Base-by-base conservation (phyloP, 2,888 invertebrate genomes). In the Apamea monoglypha region DNA sequence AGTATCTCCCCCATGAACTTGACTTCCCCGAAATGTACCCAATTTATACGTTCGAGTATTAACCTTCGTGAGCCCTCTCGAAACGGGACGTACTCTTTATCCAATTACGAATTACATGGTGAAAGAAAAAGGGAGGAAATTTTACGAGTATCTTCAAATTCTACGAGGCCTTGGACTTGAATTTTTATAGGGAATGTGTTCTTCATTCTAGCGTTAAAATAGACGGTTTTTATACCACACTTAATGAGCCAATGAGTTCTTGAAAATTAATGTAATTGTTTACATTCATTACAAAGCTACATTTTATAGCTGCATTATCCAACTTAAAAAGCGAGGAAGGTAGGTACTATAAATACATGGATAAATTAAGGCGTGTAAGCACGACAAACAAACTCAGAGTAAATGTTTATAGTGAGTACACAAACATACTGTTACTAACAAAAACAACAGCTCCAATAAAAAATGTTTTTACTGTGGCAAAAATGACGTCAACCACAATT, bases 21-120 rank as follows among this genome's bases (percentile, higher is more conserved):
- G 72, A 44, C 53, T 80, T 53, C n/a, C 53, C 32, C 40, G 47
- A 85, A 84, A 78, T 66, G 66, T 67, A 67, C 80, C 73, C 76
- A 84, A 84, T 85, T 87, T 76, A 74, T 80, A 83, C 80, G 59
- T 85, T 83, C 64, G 61, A 74, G 67, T 72, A 79, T 83, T 80
- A 83, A 76, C 87, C 80, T 83, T 74, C 74, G 67, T 69, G 68
- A 86, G 83, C 67, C 71, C 74, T 87, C 83, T 80, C 21, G 67
- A 66, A 87, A 63, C 68, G 76, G 84, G 56, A 75, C 76, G 84
- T 75, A 79, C 73, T 86, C 80, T 76, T 80, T 83, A 85, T 83
- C 87, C 85, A 85, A 85, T 85, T 87, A 87, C 85, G 76, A 80
- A 80, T 80, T 50, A 85, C 85, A 87, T 76, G 80, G 74, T 61